A percentile compares a stretch with the other conserved stretches of the same genome.
These are phyloP conservation scores for Pseudorectes ferrugineus DNA, from an alignment of 2,113 vertebrate genomes.

Conservation along the genomic window DNA sequence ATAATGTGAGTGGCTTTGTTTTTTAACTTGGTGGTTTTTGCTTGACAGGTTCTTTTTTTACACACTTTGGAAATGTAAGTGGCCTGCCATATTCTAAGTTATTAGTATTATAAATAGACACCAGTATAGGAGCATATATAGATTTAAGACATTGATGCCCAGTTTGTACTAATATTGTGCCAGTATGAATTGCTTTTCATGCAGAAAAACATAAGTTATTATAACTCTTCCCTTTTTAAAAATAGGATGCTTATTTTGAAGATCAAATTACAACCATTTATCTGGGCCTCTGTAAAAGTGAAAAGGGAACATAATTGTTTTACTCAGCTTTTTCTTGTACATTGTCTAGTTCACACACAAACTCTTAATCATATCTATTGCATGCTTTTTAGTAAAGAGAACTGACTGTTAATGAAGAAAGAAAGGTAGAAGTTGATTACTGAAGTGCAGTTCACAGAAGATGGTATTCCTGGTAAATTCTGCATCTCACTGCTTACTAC, in stretches of 20 bases:
- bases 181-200: slow-evolving; percentile 13
- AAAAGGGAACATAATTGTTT: slow-evolving; percentile 33
- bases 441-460: not conserved
- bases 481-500: not conserved
- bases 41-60: not conserved
- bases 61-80: not conserved
- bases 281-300: slow-evolving; percentile 20
- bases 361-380: not conserved
- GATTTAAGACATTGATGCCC: not conserved
- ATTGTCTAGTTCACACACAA: not conserved
- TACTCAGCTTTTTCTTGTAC: slow-evolving; percentile 19
- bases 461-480: not conserved
- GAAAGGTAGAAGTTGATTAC: not conserved
- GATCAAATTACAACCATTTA: slow-evolving; percentile 48
- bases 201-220: slow-evolving; percentile 40
- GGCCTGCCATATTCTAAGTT: not conserved
- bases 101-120: not conserved
- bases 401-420: not conserved
- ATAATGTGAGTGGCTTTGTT: accelerated
- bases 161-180: slow-evolving; percentile 24
- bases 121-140: not conserved
- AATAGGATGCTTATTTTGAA: slow-evolving; percentile 19
- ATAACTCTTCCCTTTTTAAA: slow-evolving; percentile 40
- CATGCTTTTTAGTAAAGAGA: not conserved
- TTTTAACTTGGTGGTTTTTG: not conserved